These are phyloP conservation scores for Morinoia aosen DNA, from an alignment of 2,888 invertebrate genomes.

Conservation along the genomic window DNA sequence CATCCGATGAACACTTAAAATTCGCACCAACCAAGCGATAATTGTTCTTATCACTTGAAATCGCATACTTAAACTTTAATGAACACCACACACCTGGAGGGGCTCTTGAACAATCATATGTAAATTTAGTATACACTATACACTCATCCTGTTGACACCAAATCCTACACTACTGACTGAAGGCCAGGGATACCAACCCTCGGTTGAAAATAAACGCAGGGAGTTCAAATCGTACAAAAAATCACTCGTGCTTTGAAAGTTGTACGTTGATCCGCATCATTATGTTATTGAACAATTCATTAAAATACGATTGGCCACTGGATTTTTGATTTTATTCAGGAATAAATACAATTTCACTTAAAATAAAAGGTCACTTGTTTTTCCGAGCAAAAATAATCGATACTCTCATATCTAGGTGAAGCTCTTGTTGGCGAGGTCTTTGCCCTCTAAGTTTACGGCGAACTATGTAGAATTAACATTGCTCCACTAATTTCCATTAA, in stretches of 20 bases:
- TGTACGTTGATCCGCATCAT: background rate
- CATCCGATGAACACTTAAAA: no score
- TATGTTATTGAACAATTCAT: background rate
- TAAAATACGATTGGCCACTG: background rate
- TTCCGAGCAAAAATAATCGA: background rate
- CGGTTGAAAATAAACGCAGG: background rate
- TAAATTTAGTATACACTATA: background rate
- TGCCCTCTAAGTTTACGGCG: background rate
- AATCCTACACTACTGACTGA: background rate
- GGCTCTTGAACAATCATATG: slow-evolving; percentile 25
- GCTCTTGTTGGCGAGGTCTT: background rate
- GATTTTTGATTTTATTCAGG: background rate
- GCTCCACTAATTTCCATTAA: no score
- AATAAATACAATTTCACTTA: background rate
- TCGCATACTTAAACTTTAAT: no score
- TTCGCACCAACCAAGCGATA: no score
- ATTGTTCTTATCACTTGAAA: no score
- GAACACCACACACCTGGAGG: background rate
- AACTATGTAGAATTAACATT: background rate
- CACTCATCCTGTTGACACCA: background rate
- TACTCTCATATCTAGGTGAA: background rate
- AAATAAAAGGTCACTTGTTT: background rate
- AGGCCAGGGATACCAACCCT: slow-evolving; percentile 7
- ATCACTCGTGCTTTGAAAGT: background rate
- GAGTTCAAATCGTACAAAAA: background rate